phyloP scores from a whole-genome alignment of 64 coral and sea anemone species.

The Dendronephthya gigantea region DNA sequence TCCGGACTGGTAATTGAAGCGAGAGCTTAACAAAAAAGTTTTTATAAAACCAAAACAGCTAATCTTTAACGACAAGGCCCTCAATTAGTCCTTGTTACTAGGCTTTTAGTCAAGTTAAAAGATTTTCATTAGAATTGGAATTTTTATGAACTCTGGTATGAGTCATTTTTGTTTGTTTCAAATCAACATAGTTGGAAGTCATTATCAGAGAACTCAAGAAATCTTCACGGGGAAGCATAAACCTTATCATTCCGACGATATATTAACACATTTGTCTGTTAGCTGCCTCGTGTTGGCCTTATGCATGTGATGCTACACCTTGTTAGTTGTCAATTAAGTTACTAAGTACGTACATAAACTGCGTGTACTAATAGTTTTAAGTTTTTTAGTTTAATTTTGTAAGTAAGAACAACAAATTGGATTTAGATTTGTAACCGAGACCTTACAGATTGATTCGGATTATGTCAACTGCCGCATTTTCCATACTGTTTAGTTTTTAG shows the following conservation, averaged over 20 bases:
- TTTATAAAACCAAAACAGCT: no score
- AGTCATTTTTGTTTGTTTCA: neutral
- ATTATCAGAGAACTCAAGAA: neutral
- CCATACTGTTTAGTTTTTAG: no score
- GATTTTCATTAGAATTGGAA: neutral
- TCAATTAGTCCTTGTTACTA: no score
- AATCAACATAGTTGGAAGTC: neutral
- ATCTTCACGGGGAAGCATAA: neutral
- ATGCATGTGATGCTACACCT: neutral
- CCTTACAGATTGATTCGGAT: no score
- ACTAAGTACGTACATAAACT: neutral
- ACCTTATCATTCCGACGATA: neutral
- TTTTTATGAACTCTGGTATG: neutral
- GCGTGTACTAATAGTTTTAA: neutral
- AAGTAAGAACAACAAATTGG: no score
- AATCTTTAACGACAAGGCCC: no score
- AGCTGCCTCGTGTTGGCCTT: neutral
- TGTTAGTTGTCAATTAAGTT: neutral
- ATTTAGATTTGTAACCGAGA: no score
- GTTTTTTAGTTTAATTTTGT: no score
- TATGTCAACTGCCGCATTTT: no score
- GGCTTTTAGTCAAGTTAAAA: no score
- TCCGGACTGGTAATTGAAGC: no score
- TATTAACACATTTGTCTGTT: neutral
- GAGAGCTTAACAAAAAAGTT: no score